These are phyloP conservation scores for Habrosyne pyritoides DNA, from an alignment of 2,888 invertebrate species.

Conservation along the genomic window DNA sequence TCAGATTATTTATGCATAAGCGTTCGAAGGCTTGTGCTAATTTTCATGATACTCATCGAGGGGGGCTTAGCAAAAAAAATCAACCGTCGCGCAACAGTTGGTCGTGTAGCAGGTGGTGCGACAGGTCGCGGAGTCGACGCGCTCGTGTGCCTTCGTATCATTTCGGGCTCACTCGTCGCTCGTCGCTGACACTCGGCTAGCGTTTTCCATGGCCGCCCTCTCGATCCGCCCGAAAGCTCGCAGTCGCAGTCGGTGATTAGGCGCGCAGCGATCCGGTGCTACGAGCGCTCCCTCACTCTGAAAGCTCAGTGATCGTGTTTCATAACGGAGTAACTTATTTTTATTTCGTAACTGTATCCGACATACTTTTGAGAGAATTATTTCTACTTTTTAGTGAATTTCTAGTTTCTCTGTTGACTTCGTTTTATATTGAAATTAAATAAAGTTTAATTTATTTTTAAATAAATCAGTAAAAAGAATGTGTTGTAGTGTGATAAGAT, in stretches of 20 bases:
- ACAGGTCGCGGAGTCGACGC: constrained; percentile 62
- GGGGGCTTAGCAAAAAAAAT: constrained; percentile 73
- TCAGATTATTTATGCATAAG: constrained; percentile 3
- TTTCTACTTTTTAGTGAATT: background rate
- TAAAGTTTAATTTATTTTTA: constrained; percentile 1
- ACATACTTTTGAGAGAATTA: background rate
- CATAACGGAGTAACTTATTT: constrained; percentile 32
- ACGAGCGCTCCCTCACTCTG: constrained; percentile 31
- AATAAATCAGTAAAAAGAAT: background rate
- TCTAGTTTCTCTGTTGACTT: background rate
- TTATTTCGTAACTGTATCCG: constrained; percentile 7
- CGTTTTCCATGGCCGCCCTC: constrained; percentile 77
- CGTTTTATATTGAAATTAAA: background rate
- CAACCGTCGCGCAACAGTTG: constrained; percentile 83
- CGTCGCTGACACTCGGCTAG: constrained; percentile 47
- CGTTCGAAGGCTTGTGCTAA: constrained; percentile 50
- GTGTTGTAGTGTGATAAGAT: constrained; percentile 53
- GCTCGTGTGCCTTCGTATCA: constrained; percentile 50
- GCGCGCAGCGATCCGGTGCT: constrained; percentile 63
- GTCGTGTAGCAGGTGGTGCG: constrained; percentile 78
- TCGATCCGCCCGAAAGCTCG: constrained; percentile 79
- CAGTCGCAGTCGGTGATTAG: constrained; percentile 66
- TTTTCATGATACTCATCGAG: constrained; percentile 62
- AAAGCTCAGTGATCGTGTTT: constrained; percentile 51
- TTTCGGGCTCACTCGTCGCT: constrained; percentile 46